Evolutionary conservation across 2,797 vertebrate species (phyloP).

Genomic region (Sphenopsis melanotis): DNA sequence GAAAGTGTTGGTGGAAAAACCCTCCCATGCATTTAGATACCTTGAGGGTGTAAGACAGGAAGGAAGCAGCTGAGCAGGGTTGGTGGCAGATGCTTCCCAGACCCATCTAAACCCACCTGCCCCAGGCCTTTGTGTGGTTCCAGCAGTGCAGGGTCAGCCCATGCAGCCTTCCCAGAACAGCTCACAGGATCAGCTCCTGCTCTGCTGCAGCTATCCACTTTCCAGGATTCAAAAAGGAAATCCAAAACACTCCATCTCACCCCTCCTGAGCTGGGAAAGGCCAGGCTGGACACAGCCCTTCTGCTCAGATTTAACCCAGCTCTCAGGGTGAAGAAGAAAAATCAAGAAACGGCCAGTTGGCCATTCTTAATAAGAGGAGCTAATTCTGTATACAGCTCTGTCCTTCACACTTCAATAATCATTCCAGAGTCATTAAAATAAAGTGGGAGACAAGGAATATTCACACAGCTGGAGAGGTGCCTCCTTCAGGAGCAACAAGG

Average conservation of each 20-base stretch:
- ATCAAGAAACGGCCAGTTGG: accelerated
- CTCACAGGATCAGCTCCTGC: neutral
- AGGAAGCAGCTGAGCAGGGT: neutral
- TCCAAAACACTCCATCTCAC: neutral
- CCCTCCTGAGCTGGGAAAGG: neutral
- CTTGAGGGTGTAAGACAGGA: neutral
- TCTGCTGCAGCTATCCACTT: neutral
- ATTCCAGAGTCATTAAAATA: neutral
- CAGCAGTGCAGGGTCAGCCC: neutral
- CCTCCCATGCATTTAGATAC: neutral
- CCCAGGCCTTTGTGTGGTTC: neutral
- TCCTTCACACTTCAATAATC: neutral
- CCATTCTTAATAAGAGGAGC: neutral
- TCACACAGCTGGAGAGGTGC: neutral
- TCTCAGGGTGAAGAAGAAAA: neutral
- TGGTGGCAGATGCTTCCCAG: neutral
- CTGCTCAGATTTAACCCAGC: neutral
- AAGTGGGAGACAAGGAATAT: neutral
- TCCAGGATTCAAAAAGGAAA: neutral
- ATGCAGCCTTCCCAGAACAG: neutral
- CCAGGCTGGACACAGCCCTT: too few relatives aligned
- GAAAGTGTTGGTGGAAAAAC: neutral
- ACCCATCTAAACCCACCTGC: accelerated
- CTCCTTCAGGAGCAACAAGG: neutral
- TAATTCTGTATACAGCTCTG: neutral